Percentiles rank a stretch among this genome's conserved stretches.
Conservation (phyloP, 2,888 invertebrate species). For the Deilephila porcellus region DNA sequence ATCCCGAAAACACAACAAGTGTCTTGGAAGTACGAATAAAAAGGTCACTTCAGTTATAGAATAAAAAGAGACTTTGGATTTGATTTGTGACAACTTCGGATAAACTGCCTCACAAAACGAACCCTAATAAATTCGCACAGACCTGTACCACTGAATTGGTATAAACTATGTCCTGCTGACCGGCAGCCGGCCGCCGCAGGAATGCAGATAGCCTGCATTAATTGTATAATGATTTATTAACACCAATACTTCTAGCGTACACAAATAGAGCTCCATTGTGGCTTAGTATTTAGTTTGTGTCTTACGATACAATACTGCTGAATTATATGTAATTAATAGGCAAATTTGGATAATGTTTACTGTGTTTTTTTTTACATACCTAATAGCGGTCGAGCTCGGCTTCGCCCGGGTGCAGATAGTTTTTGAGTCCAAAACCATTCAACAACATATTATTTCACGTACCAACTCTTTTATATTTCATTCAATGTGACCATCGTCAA, state of each 20-base stretch:
- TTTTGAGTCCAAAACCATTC: too few species aligned
- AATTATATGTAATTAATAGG: background rate
- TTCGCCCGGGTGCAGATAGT: too few species aligned
- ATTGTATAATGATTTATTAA: slow-evolving; percentile 55
- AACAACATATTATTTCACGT: too few species aligned
- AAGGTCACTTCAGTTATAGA: too few species aligned
- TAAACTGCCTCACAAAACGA: background rate
- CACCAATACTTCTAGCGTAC: slow-evolving; percentile 45
- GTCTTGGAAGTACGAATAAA: too few species aligned
- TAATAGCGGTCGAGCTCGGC: too few species aligned
- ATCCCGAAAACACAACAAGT: too few species aligned
- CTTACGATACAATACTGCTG: background rate
- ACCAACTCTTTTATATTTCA: too few species aligned
- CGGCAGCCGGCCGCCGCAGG: slow-evolving; percentile 53
- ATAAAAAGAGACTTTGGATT: too few species aligned
- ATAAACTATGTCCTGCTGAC: slow-evolving; percentile 32
- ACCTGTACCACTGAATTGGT: background rate
- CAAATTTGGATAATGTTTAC: background rate
- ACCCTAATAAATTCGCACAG: background rate
- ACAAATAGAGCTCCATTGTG: slow-evolving; percentile 43
- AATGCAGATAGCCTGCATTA: slow-evolving; percentile 62
- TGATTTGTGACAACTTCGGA: too few species aligned
- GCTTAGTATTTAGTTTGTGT: slow-evolving; percentile 39
- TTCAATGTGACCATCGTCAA: too few species aligned
- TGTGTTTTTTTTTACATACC: background rate